Conservation (phyloP, 1,140 invertebrate genomes). For the Drosophila tropicalis region DNA sequence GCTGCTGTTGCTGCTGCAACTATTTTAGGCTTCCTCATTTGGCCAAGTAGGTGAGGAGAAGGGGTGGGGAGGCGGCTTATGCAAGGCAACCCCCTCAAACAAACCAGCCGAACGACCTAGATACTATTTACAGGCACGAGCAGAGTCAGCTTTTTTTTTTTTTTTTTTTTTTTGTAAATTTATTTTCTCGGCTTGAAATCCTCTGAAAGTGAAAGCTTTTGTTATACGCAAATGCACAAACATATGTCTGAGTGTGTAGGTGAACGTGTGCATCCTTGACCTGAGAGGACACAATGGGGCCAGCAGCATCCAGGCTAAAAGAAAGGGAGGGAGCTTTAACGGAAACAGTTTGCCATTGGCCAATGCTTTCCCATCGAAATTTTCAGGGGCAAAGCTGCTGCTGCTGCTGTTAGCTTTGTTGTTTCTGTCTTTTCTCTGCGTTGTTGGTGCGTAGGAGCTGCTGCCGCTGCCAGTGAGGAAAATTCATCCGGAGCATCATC, state of each 20-base stretch:
- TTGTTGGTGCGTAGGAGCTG: slow-evolving; percentile 37
- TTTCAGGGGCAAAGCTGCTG: slow-evolving; percentile 37
- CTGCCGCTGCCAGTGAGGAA: slow-evolving; percentile 18
- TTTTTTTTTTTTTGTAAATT: neutral
- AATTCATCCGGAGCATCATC: slow-evolving; percentile 27
- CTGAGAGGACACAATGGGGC: neutral
- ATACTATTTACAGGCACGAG: slow-evolving; percentile 45
- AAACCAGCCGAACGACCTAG: slow-evolving; percentile 57
- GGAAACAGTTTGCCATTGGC: slow-evolving; percentile 34
- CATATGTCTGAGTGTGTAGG: slow-evolving; percentile 5
- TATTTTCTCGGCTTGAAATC: slow-evolving; percentile 13
- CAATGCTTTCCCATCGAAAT: slow-evolving; percentile 21
- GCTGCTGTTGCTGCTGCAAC: slow-evolving; percentile 33
- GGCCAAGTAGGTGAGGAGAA: slow-evolving; percentile 27
- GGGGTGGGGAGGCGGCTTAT: slow-evolving; percentile 43
- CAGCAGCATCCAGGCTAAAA: neutral
- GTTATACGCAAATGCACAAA: slow-evolving; percentile 8
- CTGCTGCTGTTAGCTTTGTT: neutral
- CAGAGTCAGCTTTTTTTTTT: neutral
- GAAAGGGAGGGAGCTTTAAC: slow-evolving; percentile 33
- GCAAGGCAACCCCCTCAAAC: slow-evolving; percentile 37
- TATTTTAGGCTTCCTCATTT: slow-evolving; percentile 81
- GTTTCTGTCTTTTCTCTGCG: slow-evolving; percentile 8
- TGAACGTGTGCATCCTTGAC: slow-evolving; percentile 8
- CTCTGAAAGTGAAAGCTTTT: slow-evolving; percentile 57